Base-by-base conservation (phyloP, 2,797 vertebrate genomes). In the Chelidonichthys spinosus region DNA sequence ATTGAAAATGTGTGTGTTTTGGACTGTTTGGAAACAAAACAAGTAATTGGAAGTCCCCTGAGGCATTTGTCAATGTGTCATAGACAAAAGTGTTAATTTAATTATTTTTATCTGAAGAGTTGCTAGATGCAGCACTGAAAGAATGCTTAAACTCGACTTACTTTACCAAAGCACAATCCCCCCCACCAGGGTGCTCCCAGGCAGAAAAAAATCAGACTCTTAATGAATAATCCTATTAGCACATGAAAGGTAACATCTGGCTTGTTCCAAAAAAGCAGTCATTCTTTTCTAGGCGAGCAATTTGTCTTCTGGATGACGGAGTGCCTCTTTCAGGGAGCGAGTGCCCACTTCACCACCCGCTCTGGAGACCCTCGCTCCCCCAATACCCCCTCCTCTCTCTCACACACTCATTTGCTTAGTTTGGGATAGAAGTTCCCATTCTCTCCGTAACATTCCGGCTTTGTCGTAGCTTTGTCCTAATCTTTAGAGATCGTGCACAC, bases 191-290 rank as follows among this genome's bases (percentile, higher is more conserved):
- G 83, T 82, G 5, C 70, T 78, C 62, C 40, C 32, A 18, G 54
- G 65, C 18, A 54, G 44, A 72, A 60, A 53, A 55, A 65, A 42
- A 75, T 62, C 62, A 1, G 70, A 63, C 68, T 78, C 83, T 85
- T 91, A 89, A 93, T 91, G 90, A 94, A 93, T 91, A 93, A 92
- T 91, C 79, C 83, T 90, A 91, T 94, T 93, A 93, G 75, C 91
- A 91, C 91, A 91, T 86, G 90, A 93, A 91, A 91, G 92, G 83
- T 86, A 91, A 90, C 93, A 93, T 93, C 92, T 94, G 93, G 89
- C 77, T 73, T 58, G 74, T 62, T 86, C 72, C 75, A 81, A 83
- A 39, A 25, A 89, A 85, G 79, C 82, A 74, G 60, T 82, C 87
- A 63, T 85, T 87, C 76, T 85, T 78, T 82, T 61, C 76, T 60